These are phyloP conservation scores for Eulemur albifrons DNA, from an alignment of 2,797 vertebrate species.

Conservation along the genomic window DNA sequence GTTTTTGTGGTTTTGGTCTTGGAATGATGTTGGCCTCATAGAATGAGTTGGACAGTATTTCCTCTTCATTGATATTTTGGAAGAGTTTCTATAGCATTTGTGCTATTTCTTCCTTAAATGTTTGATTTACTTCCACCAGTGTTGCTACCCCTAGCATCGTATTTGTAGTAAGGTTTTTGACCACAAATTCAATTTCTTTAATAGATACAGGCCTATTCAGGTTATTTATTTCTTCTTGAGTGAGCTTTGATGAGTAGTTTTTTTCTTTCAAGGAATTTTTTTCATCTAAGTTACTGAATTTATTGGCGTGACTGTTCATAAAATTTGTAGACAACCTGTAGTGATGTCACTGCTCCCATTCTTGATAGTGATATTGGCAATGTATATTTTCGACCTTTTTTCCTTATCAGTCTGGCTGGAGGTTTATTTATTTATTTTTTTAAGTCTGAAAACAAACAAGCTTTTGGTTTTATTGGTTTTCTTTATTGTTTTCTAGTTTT, in stretches of 20 bases:
- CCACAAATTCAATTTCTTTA: not conserved
- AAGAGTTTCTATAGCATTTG: not conserved
- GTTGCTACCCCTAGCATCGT: not conserved
- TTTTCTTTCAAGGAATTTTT: not conserved
- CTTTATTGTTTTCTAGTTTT: not conserved
- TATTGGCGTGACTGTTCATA: not conserved
- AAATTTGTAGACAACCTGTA: not conserved
- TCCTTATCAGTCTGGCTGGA: not conserved
- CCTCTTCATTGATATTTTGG: not conserved
- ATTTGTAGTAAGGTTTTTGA: not conserved
- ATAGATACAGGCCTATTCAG: not conserved
- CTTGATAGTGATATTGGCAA: not conserved
- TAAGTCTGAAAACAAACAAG: not conserved
- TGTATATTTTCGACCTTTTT: not conserved
- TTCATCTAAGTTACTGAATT: not conserved
- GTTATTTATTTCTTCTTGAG: not conserved
- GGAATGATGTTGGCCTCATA: not conserved
- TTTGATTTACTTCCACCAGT: not conserved
- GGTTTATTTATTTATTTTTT: not conserved
- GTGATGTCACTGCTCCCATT: not conserved
- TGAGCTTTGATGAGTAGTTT: not conserved
- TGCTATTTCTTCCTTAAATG: not conserved
- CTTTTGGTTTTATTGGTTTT: conserved; percentile 19
- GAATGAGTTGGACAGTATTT: not conserved
- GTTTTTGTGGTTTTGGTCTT: not conserved